Base-by-base conservation (phyloP, 2,797 vertebrate species). In the Malurus splendens region DNA sequence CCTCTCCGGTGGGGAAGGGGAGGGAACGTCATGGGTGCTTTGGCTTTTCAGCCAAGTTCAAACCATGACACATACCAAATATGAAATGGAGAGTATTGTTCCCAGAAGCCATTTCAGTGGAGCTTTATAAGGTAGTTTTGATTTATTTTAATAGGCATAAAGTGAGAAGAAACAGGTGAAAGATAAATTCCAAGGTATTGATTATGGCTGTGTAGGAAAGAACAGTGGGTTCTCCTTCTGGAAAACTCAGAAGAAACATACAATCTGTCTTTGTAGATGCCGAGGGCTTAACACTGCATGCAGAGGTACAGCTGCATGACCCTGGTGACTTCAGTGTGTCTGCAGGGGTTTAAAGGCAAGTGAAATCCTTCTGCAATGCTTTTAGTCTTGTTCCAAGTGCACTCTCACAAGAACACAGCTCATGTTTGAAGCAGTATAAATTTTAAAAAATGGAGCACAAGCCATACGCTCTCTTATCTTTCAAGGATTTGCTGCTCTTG, bases 371-470 rank as follows among this genome's bases (percentile, higher is more conserved):
- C 39, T 81, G 70, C 60, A 83, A 72, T 76, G 60, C 36, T 79
- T 93, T 92, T 89, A 20, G 77, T 93, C 80, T 88, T 10, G 1
- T 89, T 93, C 87, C 94, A 92, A 74, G 44, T 71, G 42, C 85
- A 79, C 30, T 57, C 48, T 84, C 57, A 78, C 23, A 77, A 85
- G 44, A 80, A 16, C 59, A 70, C 17, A 22, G 48, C n/a, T 92
- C 36, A 10, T 59, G 28, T 90, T 84, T 0, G 0, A 84, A 85
- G 33, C 64, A 55, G 54, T 59, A n/a, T 36, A 59, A 42, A 77
- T 15, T 41, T 32, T 68, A 2, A 59, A 73, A 86, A 71, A 32
- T 1, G 1, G 20, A 84, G 39, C 38, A 59, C 12, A 71, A 74
- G 23, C 51, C 33, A 1, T 42, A 19, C 27, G 23, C 12, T 70